Conservation (phyloP, 2,888 invertebrate genomes). For the Busseola fusca region DNA sequence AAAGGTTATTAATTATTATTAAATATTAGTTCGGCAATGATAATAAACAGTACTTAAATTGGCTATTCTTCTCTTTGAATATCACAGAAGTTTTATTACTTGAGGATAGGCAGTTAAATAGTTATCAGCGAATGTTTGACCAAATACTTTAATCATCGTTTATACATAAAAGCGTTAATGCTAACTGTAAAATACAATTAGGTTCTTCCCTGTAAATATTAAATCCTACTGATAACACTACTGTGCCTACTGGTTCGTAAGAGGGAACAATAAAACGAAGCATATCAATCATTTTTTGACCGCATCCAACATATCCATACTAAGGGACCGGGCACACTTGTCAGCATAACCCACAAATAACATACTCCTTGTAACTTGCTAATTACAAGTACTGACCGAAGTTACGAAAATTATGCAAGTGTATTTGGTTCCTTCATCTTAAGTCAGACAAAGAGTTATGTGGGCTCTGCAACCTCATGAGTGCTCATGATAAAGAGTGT, state of each 20-base stretch:
- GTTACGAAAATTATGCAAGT: background rate
- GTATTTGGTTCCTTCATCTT: background rate
- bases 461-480: background rate
- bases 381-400: background rate
- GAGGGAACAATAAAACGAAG: constrained; percentile 35
- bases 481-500: background rate
- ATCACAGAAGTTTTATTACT: background rate
- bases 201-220: constrained; percentile 11
- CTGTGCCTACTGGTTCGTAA: constrained; percentile 16
- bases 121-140: too few relatives aligned
- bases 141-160: background rate
- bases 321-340: constrained; percentile 1
- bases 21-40: background rate
- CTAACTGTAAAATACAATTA: constrained; percentile 10
- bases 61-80: constrained; percentile 4
- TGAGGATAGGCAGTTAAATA: too few relatives aligned
- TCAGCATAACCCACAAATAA: background rate
- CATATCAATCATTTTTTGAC: constrained; percentile 32
- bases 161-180: background rate
- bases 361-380: background rate
- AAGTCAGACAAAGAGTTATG: constrained; percentile 3
- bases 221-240: constrained; percentile 3
- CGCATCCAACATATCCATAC: constrained; percentile 4
- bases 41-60: background rate
- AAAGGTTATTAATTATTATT: too few relatives aligned